Evolutionary conservation across 2,888 invertebrate species (phyloP).

Genomic region (Eristalis intricaria): DNA sequence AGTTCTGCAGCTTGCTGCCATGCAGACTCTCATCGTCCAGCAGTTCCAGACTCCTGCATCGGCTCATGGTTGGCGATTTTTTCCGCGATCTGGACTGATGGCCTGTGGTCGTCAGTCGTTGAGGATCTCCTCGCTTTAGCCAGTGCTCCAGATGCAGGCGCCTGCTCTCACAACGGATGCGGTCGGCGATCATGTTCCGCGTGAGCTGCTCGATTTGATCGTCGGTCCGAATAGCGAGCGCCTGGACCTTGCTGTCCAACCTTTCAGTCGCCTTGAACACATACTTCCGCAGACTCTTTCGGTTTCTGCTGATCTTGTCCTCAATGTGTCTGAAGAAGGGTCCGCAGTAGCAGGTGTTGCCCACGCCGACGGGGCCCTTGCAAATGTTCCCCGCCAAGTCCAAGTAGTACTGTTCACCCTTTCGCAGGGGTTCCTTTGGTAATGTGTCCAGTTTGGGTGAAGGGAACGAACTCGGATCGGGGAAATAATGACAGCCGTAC

Average conservation of each 20-base stretch:
- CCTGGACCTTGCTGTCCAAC: constrained; percentile 90
- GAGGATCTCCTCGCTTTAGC: constrained; percentile 85
- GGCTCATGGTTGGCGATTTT: constrained; percentile 83
- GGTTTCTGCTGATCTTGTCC: constrained; percentile 88
- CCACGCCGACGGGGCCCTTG: constrained; percentile 97
- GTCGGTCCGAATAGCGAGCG: constrained; percentile 88
- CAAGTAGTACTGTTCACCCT: constrained; percentile 96
- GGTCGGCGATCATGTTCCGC: constrained; percentile 80
- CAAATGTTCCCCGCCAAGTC: constrained; percentile 97
- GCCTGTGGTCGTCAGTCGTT: constrained; percentile 83
- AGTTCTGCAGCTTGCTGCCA: constrained; percentile 76
- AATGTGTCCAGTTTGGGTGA: constrained; percentile 92
- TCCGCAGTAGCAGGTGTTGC: constrained; percentile 95
- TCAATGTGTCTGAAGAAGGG: constrained; percentile 95
- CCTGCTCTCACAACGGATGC: constrained; percentile 82
- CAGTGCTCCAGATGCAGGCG: constrained; percentile 87
- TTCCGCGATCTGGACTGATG: constrained; percentile 83
- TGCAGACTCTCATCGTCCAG: constrained; percentile 80
- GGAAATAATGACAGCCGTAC: constrained; percentile 95
- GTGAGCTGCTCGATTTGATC: constrained; percentile 88
- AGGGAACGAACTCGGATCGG: constrained; percentile 92
- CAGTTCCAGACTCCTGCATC: constrained; percentile 88
- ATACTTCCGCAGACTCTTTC: constrained; percentile 84
- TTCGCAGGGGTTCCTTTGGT: constrained; percentile 91
- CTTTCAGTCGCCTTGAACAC: constrained; percentile 91